Percentiles rank a stretch among this genome's conserved stretches.
Evolutionary conservation across 37 sponge, comb jelly and placozoan species (phyloP).

Genomic region (Amphimedon queenslandica): DNA sequence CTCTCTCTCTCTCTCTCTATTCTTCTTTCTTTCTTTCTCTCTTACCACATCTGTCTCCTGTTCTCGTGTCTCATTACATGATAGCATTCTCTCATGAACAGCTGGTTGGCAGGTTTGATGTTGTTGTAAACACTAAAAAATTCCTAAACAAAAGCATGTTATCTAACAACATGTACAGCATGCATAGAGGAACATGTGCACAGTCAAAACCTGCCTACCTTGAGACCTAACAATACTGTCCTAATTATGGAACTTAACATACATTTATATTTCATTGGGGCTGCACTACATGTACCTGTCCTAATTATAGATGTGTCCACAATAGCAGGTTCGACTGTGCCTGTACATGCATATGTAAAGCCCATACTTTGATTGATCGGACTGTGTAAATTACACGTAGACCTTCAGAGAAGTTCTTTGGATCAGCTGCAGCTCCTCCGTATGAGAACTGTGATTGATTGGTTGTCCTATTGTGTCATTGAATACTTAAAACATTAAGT

Average conservation of each 20-base stretch:
- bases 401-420: slow-evolving; percentile 35
- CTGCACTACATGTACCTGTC: no score
- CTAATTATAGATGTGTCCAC: no score
- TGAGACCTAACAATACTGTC: no score
- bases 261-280: no score
- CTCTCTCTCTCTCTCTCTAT: no score
- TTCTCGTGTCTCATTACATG: slow-evolving; percentile 78
- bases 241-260: no score
- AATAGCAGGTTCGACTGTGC: no score
- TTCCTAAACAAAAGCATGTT: slow-evolving; percentile 17
- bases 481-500: not conserved
- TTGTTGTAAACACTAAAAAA: slow-evolving; percentile 71
- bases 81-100: slow-evolving; percentile 57
- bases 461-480: not conserved
- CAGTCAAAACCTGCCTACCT: no score
- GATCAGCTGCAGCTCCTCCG: slow-evolving; percentile 35
- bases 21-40: not conserved
- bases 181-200: no score
- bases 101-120: slow-evolving; percentile 27
- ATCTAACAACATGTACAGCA: not conserved
- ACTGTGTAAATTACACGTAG: slow-evolving; percentile 36
- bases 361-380: slow-evolving; percentile 57
- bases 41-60: slow-evolving; percentile 66
- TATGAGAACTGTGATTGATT: not conserved
- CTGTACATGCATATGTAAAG: no score